Evolutionary conservation across 2,113 vertebrate genomes (phyloP), one percentile per base, ranked within the genome.

Genomic region (Corythaixoides concolor): DNA sequence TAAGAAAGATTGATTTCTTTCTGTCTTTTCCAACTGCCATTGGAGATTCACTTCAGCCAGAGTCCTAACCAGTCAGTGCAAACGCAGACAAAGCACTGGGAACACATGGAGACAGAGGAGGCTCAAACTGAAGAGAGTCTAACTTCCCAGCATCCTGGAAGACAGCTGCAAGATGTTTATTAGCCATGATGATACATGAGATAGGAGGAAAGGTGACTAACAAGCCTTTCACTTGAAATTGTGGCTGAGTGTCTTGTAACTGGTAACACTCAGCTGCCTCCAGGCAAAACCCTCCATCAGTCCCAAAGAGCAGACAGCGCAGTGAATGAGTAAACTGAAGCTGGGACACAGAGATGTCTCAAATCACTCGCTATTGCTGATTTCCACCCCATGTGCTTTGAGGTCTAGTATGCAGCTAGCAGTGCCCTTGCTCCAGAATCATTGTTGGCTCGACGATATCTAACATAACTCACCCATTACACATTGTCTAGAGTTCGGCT

Each of bases 401-500:
- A 83, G 80, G 55, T 88, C 26, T 24, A 30, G 28, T 23, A 35
- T 45, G 60, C 26, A 88, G 84, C 45, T 72, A 27, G 41, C 53
- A 79, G 8, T 74, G 60, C 59, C 68, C 87, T 86, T 91, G 60
- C 63, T 89, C 70, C 86, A 78, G 47, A 69, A 85, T 80, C 70
- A 50, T 4, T 68, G 21, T 73, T 94, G 95, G 93, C 85, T 83
- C 12, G 0, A 72, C 12, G 2, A 24, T 2, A 3, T 75, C 53
- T 67, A 85, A 77, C 92, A 95, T 95, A 97, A 95, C 93, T 96
- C 92, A 95, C 56, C 69, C 88, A 96, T 96, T 96, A 95, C 93
- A 93, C 79, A 77, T 93, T 85, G 95, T 92, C 89, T 95, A 58
- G 70, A 35, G 41, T 74, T 91, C 9, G 13, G 76, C 88, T 94